Base-by-base conservation (phyloP, 2,888 invertebrate species). In the Erpobdella octoculata region DNA sequence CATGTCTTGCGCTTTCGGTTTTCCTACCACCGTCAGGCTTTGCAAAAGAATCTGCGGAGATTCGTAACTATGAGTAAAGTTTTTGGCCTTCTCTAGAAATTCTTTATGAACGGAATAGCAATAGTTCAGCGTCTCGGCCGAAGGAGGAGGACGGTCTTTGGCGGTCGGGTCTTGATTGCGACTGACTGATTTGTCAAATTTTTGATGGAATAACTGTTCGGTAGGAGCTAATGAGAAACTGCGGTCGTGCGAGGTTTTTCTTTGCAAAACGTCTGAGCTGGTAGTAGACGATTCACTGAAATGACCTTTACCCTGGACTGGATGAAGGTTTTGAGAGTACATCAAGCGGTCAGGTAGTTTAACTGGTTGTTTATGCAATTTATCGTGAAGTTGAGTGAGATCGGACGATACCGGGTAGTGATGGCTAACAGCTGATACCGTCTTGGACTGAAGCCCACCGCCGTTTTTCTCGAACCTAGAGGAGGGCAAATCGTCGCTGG, bases 31-130 rank as follows among this genome's bases (percentile, higher is more conserved):
- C 12, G 62, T 28, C 6, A 62, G 31, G 62, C n/a, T 31, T 6
- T 62, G 62, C n/a, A 62, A 35, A 35, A 62, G 62, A 28, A 62
- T 62, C 35, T 62, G 62, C 8, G 62, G 62, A 62, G 5, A 31
- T 31, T 62, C 33, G 35, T 62, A 35, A 31, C 18, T 62, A 33
- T 28, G 31, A 28, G 62, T 31, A 28, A 41, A 15, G 46, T 41
- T 12, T 12, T 15, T 15, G n/a, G 62, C 62, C 25, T 67, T 41
- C n/a, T 67, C 67, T 31, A 67, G 31, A 41, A 67, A 48, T 25
- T 67, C 41, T 12, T 67, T 67, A 25, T 67, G 67, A 46, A 67
- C 67, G 2, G 67, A 46, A 28, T 67, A 46, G 46, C 46, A 67
- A 15, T 46, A 18, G 38, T 67, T 67, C 31, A 67, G 28, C 33